Conservation (phyloP, 2,797 vertebrate genomes). For the Tympanoctomys barrerae region DNA sequence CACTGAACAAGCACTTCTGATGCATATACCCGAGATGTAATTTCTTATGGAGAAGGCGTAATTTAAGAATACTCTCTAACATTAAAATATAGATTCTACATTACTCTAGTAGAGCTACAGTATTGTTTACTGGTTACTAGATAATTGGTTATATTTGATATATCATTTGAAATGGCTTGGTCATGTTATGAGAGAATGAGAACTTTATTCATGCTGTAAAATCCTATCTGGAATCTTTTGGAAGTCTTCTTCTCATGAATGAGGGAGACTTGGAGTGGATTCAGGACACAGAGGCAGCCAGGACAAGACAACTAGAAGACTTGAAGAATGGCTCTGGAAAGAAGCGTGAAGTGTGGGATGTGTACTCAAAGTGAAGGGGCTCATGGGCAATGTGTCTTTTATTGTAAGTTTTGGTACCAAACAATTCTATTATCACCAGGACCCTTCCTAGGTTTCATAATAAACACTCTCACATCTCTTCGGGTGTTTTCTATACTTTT, state of each 20-base stretch:
- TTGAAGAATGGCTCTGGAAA: not conserved
- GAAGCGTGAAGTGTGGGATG: not conserved
- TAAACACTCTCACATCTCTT: not conserved
- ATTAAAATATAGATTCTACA: constrained; percentile 33
- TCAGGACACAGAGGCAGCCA: not conserved
- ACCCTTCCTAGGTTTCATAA: not conserved
- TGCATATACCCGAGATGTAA: not conserved
- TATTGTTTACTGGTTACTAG: not conserved
- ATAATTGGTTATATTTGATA: not conserved
- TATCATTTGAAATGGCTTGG: constrained; percentile 16
- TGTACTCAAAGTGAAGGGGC: not conserved
- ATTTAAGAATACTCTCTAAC: not conserved
- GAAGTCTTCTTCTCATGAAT: not conserved
- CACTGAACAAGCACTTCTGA: not conserved
- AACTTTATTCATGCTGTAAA: not conserved
- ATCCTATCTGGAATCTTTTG: not conserved
- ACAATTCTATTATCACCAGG: not conserved
- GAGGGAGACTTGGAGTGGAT: not conserved
- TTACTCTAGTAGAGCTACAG: not conserved
- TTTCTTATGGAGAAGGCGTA: not conserved
- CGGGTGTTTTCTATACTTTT: not conserved
- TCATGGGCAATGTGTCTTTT: not conserved
- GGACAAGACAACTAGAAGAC: not conserved
- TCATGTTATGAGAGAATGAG: not conserved
- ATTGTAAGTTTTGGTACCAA: not conserved